phyloP scores from a whole-genome alignment of 2,888 invertebrate genomes.

The Drosophila nr. perissopoda region DNA sequence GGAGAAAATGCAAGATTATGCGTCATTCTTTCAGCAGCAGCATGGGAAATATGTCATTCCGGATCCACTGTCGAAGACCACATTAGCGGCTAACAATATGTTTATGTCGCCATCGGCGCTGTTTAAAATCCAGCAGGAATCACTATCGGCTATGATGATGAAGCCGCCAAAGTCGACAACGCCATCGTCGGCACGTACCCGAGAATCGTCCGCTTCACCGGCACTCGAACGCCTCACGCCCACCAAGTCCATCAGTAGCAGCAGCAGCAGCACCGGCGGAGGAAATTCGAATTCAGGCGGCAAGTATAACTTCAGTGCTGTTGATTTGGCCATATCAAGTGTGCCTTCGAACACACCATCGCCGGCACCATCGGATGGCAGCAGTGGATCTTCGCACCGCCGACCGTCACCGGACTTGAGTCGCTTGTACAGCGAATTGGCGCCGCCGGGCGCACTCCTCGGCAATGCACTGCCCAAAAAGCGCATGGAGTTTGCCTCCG shows the following conservation, averaged over 20 bases:
- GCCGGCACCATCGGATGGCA: conserved; percentile 82
- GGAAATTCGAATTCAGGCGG: conserved; percentile 68
- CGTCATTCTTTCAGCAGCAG: conserved; percentile 85
- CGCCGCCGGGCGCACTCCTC: conserved; percentile 72
- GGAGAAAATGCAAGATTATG: conserved; percentile 86
- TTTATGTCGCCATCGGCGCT: conserved; percentile 90
- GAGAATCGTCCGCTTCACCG: conserved; percentile 84
- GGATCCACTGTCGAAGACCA: conserved; percentile 91
- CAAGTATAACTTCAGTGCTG: conserved; percentile 85
- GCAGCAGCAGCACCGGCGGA: conserved; percentile 52
- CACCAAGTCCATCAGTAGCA: conserved; percentile 75
- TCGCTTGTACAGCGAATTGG: conserved; percentile 82
- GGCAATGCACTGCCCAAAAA: conserved; percentile 81
- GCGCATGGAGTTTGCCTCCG: conserved; percentile 85
- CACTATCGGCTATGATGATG: conserved; percentile 86
- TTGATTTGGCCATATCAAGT: conserved; percentile 85
- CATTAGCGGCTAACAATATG: conserved; percentile 91
- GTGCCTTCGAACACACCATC: conserved; percentile 84
- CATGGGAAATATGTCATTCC: conserved; percentile 86
- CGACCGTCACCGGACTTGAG: conserved; percentile 84
- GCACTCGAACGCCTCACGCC: conserved; percentile 84
- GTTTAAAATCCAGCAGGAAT: conserved; percentile 89
- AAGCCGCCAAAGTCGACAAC: conserved; percentile 86
- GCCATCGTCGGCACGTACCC: conserved; percentile 81
- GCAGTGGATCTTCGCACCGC: conserved; percentile 80